Conservation (phyloP, 2,888 invertebrate species). For the Plagodis pulveraria region DNA sequence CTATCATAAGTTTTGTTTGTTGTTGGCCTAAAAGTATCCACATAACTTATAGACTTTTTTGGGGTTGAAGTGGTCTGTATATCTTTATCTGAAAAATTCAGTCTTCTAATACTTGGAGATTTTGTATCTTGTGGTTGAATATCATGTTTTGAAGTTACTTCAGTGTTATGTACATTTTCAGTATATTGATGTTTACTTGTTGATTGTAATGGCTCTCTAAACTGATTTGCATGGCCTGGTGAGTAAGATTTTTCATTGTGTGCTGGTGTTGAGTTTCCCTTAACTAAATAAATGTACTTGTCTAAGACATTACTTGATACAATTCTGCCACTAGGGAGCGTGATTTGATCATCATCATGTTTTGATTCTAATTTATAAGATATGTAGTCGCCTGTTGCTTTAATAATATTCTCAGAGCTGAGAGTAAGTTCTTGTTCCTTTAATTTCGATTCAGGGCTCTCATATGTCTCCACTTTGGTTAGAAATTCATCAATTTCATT, state of each 20-base stretch:
- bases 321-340: conserved; percentile 65
- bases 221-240: conserved; percentile 37
- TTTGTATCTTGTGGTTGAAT: conserved; percentile 42
- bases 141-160: conserved; percentile 39
- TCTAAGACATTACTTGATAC: conserved; percentile 67
- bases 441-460: conserved; percentile 65
- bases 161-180: conserved; percentile 29
- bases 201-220: conserved; percentile 29
- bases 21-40: conserved; percentile 64
- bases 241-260: conserved; percentile 46
- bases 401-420: conserved; percentile 69
- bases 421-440: conserved; percentile 48
- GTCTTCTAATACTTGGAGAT: conserved; percentile 63
- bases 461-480: conserved; percentile 75
- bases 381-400: conserved; percentile 73
- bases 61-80: conserved; percentile 77
- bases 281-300: conserved; percentile 78
- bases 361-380: conserved; percentile 64
- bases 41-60: conserved; percentile 49
- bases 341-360: conserved; percentile 52
- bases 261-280: conserved; percentile 53
- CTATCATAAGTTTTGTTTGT: conserved; percentile 75
- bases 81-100: conserved; percentile 73
- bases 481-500: conserved; percentile 81
- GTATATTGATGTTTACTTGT: conserved; percentile 12